Percentiles rank a stretch among this genome's conserved stretches.
Conservation (phyloP, 2,888 invertebrate genomes). For the Clostera curtula region DNA sequence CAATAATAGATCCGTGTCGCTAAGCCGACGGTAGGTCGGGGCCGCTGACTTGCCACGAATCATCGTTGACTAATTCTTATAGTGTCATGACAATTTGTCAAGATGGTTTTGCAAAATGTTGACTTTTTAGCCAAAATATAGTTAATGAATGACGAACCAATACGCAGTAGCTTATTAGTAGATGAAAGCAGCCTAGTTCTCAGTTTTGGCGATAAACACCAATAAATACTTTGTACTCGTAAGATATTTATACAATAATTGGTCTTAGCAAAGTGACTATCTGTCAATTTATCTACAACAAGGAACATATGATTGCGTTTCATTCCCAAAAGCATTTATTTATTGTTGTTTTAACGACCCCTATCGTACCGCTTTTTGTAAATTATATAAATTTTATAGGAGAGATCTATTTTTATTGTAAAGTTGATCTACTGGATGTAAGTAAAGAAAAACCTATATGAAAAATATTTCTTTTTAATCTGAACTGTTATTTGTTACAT, state of each 20-base stretch:
- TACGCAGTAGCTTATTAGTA: slow-evolving; percentile 72
- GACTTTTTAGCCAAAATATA: slow-evolving; percentile 74
- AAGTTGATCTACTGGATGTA: slow-evolving; percentile 63
- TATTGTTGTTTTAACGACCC: slow-evolving; percentile 60
- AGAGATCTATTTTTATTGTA: slow-evolving; percentile 75
- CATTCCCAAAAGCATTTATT: slow-evolving; percentile 69
- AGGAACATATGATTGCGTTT: slow-evolving; percentile 54
- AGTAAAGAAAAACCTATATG: slow-evolving; percentile 46
- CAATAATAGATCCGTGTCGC: slow-evolving; percentile 28
- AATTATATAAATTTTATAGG: slow-evolving; percentile 74
- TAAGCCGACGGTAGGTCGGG: slow-evolving; percentile 45
- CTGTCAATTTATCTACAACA: slow-evolving; percentile 72
- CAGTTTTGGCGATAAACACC: slow-evolving; percentile 69
- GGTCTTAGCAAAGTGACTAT: slow-evolving; percentile 67
- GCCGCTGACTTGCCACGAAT: slow-evolving; percentile 42
- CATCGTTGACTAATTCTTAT: slow-evolving; percentile 71
- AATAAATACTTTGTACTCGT: slow-evolving; percentile 68
- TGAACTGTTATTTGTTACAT: slow-evolving; percentile 64
- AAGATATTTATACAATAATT: slow-evolving; percentile 68
- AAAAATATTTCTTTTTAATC: slow-evolving; percentile 56
- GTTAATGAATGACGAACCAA: slow-evolving; percentile 72
- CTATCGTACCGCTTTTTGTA: slow-evolving; percentile 67
- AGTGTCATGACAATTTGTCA: slow-evolving; percentile 72
- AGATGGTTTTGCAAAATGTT: slow-evolving; percentile 71
- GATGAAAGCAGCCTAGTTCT: slow-evolving; percentile 69